Evolutionary conservation across 2,113 vertebrate species (phyloP), one percentile per base, ranked within the genome.

Genomic region (Phasianus colchicus): DNA sequence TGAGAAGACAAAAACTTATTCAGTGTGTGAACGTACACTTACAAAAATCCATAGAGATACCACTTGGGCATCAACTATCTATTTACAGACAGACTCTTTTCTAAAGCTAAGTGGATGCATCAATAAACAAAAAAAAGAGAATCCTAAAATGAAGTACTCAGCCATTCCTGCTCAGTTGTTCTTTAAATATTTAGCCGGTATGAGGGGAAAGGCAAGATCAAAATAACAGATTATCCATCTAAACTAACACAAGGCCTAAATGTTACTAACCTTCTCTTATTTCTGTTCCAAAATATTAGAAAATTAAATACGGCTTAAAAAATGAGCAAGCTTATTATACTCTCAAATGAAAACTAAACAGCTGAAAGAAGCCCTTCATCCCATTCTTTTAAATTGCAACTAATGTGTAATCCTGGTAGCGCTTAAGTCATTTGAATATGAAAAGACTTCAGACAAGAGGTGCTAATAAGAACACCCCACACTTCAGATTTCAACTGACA

Each of bases 401-500:
- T 89, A 2, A 84, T 45, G 79, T 83, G 77, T 85, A 87, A 94
- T 95, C 88, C 87, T n/a, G 29, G 36, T 64, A 94, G 92, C 89
- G 85, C 88, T 91, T 88, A 83, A 82, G n/a, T 43, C 40, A 96
- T 97, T 97, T 97, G 95, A 97, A 97, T 97, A 97, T 96, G 95
- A 97, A 97, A 97, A 93, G 92, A 70, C 72, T 85, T 94, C 92
- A 85, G 70, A 87, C 87, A 71, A 69, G 48, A 95, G 90, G 93
- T 92, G 87, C 77, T 96, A 97, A 96, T 52, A 89, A 90, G 92
- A 96, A 71, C 84, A 95, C 42, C 75, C 40, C 69, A 27, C 81
- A 73, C 79, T 92, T 88, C 87, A 83, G 58, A 70, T 82, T 85
- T 85, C 86, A 95, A 42, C 57, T 77, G 94, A 93, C 91, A 40